Conservation (phyloP, 2,797 vertebrate species). For the Argya squamiceps region DNA sequence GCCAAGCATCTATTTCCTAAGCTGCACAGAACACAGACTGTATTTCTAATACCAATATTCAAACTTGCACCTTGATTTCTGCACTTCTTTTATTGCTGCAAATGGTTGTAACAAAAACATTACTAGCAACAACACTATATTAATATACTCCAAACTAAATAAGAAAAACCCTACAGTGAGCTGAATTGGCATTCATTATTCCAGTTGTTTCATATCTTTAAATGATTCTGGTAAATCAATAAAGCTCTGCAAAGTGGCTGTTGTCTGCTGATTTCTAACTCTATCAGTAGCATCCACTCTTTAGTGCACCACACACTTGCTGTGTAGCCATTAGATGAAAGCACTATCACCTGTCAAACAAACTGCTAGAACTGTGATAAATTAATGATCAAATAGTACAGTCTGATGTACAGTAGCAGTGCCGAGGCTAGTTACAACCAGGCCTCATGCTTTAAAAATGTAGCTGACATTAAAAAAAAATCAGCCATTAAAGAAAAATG, state of each 20-base stretch:
- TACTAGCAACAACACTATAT: background rate
- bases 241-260: slow-evolving; percentile 72
- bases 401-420: slow-evolving; percentile 85
- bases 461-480: slow-evolving; percentile 86
- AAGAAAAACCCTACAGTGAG: slow-evolving; percentile 13
- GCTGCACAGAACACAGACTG: background rate
- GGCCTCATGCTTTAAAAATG: slow-evolving; percentile 82
- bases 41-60: background rate
- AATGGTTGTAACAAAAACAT: background rate
- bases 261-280: slow-evolving; percentile 70
- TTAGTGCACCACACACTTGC: slow-evolving; percentile 77
- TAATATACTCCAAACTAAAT: slow-evolving; percentile 7
- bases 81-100: background rate
- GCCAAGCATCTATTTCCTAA: background rate
- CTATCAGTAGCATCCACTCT: slow-evolving; percentile 68
- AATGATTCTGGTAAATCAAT: slow-evolving; percentile 75
- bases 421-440: slow-evolving; percentile 84
- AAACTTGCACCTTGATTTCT: background rate
- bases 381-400: slow-evolving; percentile 95
- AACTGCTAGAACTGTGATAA: slow-evolving; percentile 96
- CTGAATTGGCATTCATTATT: slow-evolving; percentile 68
- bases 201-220: slow-evolving; percentile 67
- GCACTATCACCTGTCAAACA: slow-evolving; percentile 93
- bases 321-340: slow-evolving; percentile 89
- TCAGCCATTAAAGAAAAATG: slow-evolving; percentile 82